These are phyloP conservation scores for Ophiothrix spiculata DNA, from an alignment of 35 echinoderm and acorn worm genomes.

Conservation along the genomic window DNA sequence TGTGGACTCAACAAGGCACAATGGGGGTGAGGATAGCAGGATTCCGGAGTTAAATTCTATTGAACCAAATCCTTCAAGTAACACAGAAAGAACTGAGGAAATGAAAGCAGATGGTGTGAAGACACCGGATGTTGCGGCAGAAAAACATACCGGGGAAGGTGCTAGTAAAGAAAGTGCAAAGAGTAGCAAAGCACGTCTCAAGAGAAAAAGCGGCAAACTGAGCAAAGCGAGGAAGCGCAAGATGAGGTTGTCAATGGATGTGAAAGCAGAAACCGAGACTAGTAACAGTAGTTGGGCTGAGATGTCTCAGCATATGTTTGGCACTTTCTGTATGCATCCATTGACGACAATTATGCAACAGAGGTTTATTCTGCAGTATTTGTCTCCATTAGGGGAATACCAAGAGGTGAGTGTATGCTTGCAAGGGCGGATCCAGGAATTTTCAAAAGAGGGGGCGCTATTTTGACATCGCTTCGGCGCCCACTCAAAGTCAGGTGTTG, in stretches of 20 bases:
- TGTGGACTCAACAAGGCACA: background rate
- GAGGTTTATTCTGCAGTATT: slow-evolving; percentile 91
- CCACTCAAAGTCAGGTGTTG: no score
- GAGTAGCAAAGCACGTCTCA: slow-evolving; percentile 18
- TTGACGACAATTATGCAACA: slow-evolving; percentile 75
- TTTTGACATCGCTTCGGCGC: no score
- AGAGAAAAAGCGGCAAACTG: slow-evolving; percentile 13
- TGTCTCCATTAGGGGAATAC: slow-evolving; percentile 95
- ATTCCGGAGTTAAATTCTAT: background rate
- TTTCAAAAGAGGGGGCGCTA: no score
- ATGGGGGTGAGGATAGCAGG: background rate
- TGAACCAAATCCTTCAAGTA: background rate
- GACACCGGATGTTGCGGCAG: background rate
- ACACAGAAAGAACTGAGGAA: background rate
- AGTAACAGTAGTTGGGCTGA: slow-evolving; percentile 98
- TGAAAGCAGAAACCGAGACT: slow-evolving; percentile 13
- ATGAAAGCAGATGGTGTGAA: background rate
- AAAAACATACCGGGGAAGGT: background rate
- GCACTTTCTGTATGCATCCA: slow-evolving; percentile 81
- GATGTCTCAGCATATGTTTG: slow-evolving; percentile 77
- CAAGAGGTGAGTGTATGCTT: slow-evolving; percentile 69
- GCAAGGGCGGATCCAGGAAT: no score
- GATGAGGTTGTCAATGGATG: background rate
- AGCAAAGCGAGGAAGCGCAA: no score
- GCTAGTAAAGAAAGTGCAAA: background rate